Evolutionary conservation across 2,113 vertebrate species (phyloP).

Genomic region (Laterallus jamaicensis): DNA sequence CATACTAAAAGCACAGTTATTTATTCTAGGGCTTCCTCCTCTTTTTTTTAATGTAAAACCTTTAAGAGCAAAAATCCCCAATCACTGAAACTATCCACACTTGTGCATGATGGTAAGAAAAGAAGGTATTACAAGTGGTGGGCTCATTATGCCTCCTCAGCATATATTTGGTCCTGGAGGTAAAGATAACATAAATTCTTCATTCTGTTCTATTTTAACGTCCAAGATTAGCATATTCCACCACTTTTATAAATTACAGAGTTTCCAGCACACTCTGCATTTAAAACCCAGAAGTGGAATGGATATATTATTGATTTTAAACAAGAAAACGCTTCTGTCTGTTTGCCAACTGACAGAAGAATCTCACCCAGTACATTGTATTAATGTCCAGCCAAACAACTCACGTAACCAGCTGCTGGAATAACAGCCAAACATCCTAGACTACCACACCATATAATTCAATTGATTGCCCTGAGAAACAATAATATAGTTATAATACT

Average conservation of each 20-base stretch:
- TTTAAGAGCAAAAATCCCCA: background rate
- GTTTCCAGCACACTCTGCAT: background rate
- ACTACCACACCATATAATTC: slow-evolving; percentile 69
- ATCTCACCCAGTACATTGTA: background rate
- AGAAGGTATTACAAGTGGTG: background rate
- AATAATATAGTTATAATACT: slow-evolving; percentile 70
- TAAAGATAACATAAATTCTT: slow-evolving; percentile 56
- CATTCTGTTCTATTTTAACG: slow-evolving; percentile 25
- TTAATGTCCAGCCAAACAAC: slow-evolving; percentile 3
- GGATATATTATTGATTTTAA: background rate
- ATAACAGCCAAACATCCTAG: slow-evolving; percentile 43
- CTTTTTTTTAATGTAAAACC: background rate
- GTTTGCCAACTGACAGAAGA: background rate
- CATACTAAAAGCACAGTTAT: slow-evolving; percentile 18
- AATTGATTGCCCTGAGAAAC: slow-evolving; percentile 70
- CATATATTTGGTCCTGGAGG: slow-evolving; percentile 23
- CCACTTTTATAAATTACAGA: slow-evolving; percentile 5
- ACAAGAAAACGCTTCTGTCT: background rate
- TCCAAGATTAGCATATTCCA: slow-evolving; percentile 22
- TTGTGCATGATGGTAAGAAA: background rate
- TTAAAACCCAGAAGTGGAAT: background rate
- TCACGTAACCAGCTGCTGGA: slow-evolving; percentile 37
- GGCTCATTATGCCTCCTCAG: background rate
- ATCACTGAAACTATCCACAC: background rate
- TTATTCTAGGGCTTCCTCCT: background rate